A percentile compares a stretch with the other conserved stretches of the same genome.
Conservation (phyloP, 1,140 invertebrate genomes). For the Dermatophagoides farinae region DNA sequence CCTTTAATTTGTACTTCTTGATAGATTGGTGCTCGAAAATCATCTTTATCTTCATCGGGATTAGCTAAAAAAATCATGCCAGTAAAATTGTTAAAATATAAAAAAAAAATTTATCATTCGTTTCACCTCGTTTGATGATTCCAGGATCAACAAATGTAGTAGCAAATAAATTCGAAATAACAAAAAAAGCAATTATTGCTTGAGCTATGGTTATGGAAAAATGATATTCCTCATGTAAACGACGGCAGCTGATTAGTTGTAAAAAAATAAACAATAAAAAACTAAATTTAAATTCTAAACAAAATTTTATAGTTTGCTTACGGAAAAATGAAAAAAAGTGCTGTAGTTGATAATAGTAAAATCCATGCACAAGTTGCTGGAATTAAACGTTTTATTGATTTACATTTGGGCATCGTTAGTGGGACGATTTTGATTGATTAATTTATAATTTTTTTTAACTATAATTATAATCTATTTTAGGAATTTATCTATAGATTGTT, state of each 20-base stretch:
- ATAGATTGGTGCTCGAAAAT: constrained; percentile 86
- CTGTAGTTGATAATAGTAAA: constrained; percentile 65
- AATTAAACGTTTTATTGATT: constrained; percentile 74
- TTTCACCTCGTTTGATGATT: constrained; percentile 84
- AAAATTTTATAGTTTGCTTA: no score
- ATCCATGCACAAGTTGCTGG: constrained; percentile 91
- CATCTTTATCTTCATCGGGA: constrained; percentile 92
- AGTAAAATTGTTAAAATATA: constrained; percentile 6
- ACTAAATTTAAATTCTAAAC: constrained; percentile 9
- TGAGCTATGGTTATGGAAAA: constrained; percentile 78
- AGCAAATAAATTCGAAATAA: constrained; percentile 89
- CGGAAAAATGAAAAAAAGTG: constrained; percentile 88
- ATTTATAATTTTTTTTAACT: no score
- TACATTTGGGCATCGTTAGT: constrained; percentile 33
- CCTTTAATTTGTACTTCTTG: constrained; percentile 96
- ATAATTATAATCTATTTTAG: no score
- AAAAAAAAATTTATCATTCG: constrained; percentile 2
- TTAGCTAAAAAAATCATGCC: constrained; percentile 42
- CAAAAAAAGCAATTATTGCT: constrained; percentile 84
- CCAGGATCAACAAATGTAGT: constrained; percentile 99
- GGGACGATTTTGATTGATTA: no score
- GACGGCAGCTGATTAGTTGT: constrained; percentile 43
- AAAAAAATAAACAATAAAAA: constrained; percentile 25
- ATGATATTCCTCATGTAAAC: constrained; percentile 50
- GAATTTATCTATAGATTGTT: no score